These are phyloP conservation scores for Corythornis cristatus DNA, from an alignment of 2,113 vertebrate genomes.

Conservation along the genomic window DNA sequence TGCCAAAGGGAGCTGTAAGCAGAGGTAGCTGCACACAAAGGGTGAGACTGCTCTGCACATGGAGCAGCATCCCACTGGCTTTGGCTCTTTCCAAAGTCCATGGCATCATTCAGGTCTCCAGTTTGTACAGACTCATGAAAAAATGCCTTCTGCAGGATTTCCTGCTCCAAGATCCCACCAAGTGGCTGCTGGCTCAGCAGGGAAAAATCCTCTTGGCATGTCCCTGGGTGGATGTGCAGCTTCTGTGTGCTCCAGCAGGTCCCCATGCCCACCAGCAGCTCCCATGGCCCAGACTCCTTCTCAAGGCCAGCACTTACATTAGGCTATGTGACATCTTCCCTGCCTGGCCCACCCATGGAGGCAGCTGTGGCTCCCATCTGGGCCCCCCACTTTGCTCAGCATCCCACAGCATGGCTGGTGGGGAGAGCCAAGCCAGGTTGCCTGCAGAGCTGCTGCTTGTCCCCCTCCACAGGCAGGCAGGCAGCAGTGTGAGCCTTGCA, in stretches of 20 bases:
- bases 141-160: not conserved
- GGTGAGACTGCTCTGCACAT: not conserved
- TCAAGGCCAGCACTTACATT: fast-evolving
- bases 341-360: not conserved
- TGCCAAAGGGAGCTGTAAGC: not conserved
- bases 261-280: fast-evolving
- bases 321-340: not conserved
- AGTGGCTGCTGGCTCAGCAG: fast-evolving
- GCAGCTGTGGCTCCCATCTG: fast-evolving
- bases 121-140: not conserved
- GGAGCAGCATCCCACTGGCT: not conserved
- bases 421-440: not conserved
- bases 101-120: fast-evolving
- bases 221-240: not conserved
- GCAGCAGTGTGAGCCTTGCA: not conserved
- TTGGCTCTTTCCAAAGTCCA: not conserved
- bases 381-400: not conserved
- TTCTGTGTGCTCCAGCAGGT: fast-evolving
- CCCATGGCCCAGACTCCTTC: not conserved
- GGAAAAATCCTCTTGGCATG: fast-evolving
- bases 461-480: not conserved
- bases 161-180: not conserved
- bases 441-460: not conserved
- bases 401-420: fast-evolving
- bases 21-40: not conserved